Percentiles rank a stretch among this genome's conserved stretches.
phyloP scores from a whole-genome alignment of 2,888 invertebrate genomes.

The Meiosimyza decipiens region DNA sequence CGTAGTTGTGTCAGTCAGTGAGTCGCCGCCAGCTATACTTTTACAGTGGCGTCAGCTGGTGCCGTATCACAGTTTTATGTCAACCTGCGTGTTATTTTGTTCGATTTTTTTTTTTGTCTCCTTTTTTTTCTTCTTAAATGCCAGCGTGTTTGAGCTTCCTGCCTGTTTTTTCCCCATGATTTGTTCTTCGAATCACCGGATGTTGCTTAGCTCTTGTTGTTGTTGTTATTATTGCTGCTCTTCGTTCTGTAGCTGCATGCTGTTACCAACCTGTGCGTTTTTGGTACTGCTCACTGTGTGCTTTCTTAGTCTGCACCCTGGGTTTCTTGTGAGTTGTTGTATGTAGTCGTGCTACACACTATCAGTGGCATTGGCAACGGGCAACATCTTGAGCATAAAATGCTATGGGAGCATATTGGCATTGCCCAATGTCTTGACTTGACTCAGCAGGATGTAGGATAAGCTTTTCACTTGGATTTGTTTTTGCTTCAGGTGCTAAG shows the following conservation, averaged over 20 bases:
- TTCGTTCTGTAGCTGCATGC: neutral
- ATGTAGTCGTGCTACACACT: too few relatives aligned
- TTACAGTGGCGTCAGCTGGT: constrained; percentile 39
- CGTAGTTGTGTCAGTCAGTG: constrained; percentile 39
- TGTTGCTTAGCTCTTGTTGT: constrained; percentile 1
- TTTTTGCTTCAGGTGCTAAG: constrained; percentile 3
- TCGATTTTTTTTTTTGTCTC: neutral
- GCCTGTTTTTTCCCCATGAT: constrained; percentile 12
- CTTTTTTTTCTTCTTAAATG: too few relatives aligned
- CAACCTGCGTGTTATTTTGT: constrained; percentile 22
- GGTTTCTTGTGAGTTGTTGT: neutral
- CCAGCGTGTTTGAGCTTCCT: neutral
- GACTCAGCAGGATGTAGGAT: constrained; percentile 30
- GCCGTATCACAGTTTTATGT: constrained; percentile 30
- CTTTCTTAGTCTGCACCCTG: neutral
- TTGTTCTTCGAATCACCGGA: constrained; percentile 12
- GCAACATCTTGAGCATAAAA: constrained; percentile 10
- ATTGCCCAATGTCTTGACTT: constrained; percentile 20
- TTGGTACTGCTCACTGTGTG: neutral
- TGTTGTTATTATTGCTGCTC: neutral
- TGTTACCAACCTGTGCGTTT: neutral
- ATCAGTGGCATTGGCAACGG: neutral
- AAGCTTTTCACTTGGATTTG: constrained; percentile 10
- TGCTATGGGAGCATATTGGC: constrained; percentile 20
- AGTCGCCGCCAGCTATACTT: constrained; percentile 22